Evolutionary conservation across 2,797 vertebrate species (phyloP), one percentile per base, ranked within the genome.

Genomic region (Serranus cabrilla): DNA sequence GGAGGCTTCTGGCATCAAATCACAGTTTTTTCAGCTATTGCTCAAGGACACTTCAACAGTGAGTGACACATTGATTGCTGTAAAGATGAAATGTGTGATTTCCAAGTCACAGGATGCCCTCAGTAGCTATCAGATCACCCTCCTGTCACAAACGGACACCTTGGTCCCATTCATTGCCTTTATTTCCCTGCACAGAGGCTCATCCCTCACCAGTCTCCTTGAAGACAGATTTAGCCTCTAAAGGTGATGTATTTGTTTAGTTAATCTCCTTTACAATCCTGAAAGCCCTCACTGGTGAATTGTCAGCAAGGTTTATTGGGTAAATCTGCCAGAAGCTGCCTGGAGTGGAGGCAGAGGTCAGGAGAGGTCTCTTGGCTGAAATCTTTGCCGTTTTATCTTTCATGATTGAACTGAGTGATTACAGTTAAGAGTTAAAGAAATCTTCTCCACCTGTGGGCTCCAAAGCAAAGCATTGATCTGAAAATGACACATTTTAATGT

Each of bases 191-290:
- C 65, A 18, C 68, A 45, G 49, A 74, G 43, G 55, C 78, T 49
- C 79, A 67, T 78, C 70, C 66, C 74, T 86, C 66, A 49, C 45
- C 79, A 43, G 57, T 83, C 86, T 81, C 84, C 84, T 82, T 82
- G 83, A 88, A 74, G 81, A 80, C 68, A 84, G 84, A 80, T 82
- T 85, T 81, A 71, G 54, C 61, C 71, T 80, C 69, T 71, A 81
- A 75, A 88, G 80, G 68, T 87, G 81, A 80, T 80, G 64, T 82
- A 67, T 90, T 89, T 88, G 84, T 88, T 87, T 79, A 76, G 86
- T 71, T 86, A 81, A 88, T 90, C 87, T 88, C 62, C 79, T 70
- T 83, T 61, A 74, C 54, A 62, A 84, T 86, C 82, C 81, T 1
- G 14, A 80, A 78, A 84, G 77, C 66, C 71, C 72, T 76, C 2